Base-by-base conservation (phyloP, 2,888 invertebrate genomes). In the Auanema freiburgensis region DNA sequence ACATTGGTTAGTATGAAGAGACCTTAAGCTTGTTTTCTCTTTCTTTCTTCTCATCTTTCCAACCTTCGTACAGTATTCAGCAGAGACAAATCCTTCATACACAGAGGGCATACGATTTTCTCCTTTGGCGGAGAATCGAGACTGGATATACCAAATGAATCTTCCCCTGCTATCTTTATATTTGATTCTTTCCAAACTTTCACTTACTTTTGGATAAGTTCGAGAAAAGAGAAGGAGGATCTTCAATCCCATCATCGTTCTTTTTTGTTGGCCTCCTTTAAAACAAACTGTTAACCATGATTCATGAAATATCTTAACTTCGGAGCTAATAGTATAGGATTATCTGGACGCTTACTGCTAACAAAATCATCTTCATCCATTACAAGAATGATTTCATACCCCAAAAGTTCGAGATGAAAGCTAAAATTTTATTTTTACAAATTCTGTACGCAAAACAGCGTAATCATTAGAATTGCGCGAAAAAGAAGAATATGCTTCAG, bases 1-100 rank as follows among this genome's bases (percentile, higher is more conserved):
- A 51, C 65, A 65, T 16, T 12, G 24, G 52, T 65, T 64, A 2
- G 53, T 33, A 44, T 65, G 65, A 10, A 64, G 18, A 6, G 24
- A 12, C 12, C 57, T 56, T n/a, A 55, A n/a, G 24, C 5, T 55
- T 25, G 8, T n/a, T 23, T 55, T 5, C 24, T 6, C n/a, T 25
- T 40, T n/a, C 23, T 40, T 4, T 25, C 24, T 6, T n/a, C 40
- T 23, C 6, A 24, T 18, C 6, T 5, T 51, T 23, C 21, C n/a
- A 12, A 62, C 62, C 50, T 49, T n/a, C 63, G 18, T 11, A 10
- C 25, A 14, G 42, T 21, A n/a, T 23, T 58, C 5, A 63, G 41
- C 43, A 42, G 58, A 11, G 44, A 25, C 11, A 63, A 16, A 43
- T 33, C 23, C 40, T 58, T 63, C 18, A 52, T 51, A 50, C 63